These are phyloP conservation scores for Nicator chloris DNA, from an alignment of 2,113 vertebrate species.

Conservation along the genomic window DNA sequence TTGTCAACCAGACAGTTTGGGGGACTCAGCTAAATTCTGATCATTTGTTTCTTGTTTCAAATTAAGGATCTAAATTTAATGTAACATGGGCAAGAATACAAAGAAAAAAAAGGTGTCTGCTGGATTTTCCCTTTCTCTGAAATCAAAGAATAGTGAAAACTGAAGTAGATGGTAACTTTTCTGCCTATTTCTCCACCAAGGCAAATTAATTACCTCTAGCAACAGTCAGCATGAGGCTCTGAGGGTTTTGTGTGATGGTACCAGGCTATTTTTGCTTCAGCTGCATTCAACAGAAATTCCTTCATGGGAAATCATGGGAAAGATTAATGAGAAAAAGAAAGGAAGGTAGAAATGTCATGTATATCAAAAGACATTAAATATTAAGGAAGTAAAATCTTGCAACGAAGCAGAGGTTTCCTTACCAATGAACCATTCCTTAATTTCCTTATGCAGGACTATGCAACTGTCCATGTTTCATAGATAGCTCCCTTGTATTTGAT, in stretches of 20 bases:
- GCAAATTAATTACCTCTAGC: background rate
- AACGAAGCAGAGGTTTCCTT: background rate
- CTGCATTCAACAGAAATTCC: background rate
- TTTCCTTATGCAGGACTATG: background rate
- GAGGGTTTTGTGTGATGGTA: background rate
- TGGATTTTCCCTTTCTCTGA: background rate
- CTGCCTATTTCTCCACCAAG: background rate
- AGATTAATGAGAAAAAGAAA: background rate
- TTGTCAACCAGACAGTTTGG: background rate
- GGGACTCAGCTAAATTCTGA: background rate
- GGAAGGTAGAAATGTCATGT: background rate
- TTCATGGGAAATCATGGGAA: too few relatives aligned
- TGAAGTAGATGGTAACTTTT: background rate
- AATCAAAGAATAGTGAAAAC: background rate
- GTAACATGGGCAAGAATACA: background rate
- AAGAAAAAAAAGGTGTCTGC: fast-evolving
- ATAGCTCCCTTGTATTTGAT: background rate
- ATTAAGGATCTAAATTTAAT: background rate
- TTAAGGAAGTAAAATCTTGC: background rate
- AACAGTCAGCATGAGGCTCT: background rate
- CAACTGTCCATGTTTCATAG: background rate
- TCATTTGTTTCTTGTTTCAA: background rate
- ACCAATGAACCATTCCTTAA: background rate
- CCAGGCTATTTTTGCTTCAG: background rate
- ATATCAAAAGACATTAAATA: background rate